Evolutionary conservation across 2,888 invertebrate genomes (phyloP).

Genomic region (Adela reaumurella): DNA sequence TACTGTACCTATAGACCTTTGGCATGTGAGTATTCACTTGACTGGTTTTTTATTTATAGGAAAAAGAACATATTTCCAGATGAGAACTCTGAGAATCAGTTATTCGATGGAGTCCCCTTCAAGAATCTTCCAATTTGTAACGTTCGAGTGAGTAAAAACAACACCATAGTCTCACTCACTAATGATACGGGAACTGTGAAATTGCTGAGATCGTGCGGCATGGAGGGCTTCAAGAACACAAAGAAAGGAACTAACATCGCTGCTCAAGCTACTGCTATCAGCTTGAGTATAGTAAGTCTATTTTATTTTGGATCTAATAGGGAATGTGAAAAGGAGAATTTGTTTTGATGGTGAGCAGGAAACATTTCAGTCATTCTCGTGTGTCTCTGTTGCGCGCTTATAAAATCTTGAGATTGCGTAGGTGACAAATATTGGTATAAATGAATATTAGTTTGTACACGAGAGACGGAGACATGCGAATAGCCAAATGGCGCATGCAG

Average conservation of each 20-base stretch:
- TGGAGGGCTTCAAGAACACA: slow-evolving; percentile 93
- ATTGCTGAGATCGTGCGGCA: slow-evolving; percentile 72
- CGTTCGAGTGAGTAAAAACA: slow-evolving; percentile 80
- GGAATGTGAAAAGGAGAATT: too few relatives aligned
- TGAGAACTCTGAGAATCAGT: slow-evolving; percentile 61
- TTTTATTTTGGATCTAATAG: too few relatives aligned
- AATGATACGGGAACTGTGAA: slow-evolving; percentile 64
- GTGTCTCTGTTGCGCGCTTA: too few relatives aligned
- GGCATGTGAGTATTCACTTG: too few relatives aligned
- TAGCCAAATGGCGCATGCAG: too few relatives aligned
- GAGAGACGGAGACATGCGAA: too few relatives aligned
- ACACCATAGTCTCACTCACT: slow-evolving; percentile 78
- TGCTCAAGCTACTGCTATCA: slow-evolving; percentile 89
- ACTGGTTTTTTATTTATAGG: slow-evolving; percentile 41
- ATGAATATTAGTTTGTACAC: too few relatives aligned
- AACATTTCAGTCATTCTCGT: too few relatives aligned
- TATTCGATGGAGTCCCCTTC: slow-evolving; percentile 75
- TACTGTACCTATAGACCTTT: too few relatives aligned
- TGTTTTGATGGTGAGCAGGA: too few relatives aligned
- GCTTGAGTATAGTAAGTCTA: slow-evolving; percentile 68
- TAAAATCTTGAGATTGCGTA: too few relatives aligned
- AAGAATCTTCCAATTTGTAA: slow-evolving; percentile 80
- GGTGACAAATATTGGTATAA: too few relatives aligned
- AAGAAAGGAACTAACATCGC: slow-evolving; percentile 96
- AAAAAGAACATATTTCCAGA: slow-evolving; percentile 71